phyloP scores from a whole-genome alignment of 2,888 invertebrate species.

The Caenorhabditis sp. region DNA sequence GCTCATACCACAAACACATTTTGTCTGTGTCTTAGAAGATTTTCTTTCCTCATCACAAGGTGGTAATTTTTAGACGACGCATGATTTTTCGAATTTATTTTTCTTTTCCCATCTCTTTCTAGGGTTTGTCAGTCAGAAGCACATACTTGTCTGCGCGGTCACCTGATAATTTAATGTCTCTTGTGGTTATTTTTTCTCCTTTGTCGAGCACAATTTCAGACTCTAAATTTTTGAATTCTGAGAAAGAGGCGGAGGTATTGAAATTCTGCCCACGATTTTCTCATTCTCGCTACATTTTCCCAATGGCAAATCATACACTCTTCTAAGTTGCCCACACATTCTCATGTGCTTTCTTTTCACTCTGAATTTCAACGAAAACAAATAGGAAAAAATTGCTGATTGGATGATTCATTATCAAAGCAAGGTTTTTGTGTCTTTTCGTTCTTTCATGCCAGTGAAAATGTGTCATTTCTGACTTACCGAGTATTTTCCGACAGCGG shows the following conservation, averaged over 20 bases:
- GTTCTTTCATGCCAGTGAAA: too few relatives aligned
- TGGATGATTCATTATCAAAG: conserved; percentile 40
- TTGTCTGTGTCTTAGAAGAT: conserved; percentile 12
- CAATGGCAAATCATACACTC: too few relatives aligned
- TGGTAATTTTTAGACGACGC: background rate
- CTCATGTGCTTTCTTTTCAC: background rate
- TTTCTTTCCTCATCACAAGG: conserved; percentile 4
- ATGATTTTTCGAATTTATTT: background rate
- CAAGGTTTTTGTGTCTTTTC: background rate
- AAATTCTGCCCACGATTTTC: too few relatives aligned
- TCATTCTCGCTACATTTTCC: too few relatives aligned
- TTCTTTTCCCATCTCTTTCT: background rate
- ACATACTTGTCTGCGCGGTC: background rate
- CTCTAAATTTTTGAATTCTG: background rate
- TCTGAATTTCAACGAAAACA: conserved; percentile 2
- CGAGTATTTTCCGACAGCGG: background rate
- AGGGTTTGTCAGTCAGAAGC: background rate
- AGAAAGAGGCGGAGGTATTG: background rate
- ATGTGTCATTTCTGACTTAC: background rate
- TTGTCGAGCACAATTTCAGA: background rate
- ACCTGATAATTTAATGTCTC: too few relatives aligned
- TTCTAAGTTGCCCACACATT: background rate
- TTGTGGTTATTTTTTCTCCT: background rate
- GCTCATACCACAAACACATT: background rate
- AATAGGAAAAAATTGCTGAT: conserved; percentile 7